phyloP scores from a whole-genome alignment of 2,797 vertebrate species.

The Thaleichthys pacificus region DNA sequence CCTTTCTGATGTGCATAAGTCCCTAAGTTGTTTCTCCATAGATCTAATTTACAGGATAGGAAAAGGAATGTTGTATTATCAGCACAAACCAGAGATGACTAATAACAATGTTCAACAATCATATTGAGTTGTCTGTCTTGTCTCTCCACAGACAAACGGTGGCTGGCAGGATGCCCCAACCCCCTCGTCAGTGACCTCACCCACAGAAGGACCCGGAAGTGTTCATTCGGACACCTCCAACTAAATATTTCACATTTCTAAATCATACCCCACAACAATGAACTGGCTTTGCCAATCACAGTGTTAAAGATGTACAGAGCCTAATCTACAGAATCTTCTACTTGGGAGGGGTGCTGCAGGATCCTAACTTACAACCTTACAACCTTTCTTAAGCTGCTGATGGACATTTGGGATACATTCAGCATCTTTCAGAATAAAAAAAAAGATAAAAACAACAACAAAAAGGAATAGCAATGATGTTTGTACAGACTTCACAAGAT shows the following conservation, averaged over 20 bases:
- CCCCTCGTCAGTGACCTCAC: constrained; percentile 98
- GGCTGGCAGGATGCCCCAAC: constrained; percentile 99
- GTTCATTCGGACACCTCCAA: constrained; percentile 99
- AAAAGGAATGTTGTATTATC: too few species aligned
- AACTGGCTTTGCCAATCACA: constrained; percentile 70
- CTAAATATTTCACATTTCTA: constrained; percentile 82
- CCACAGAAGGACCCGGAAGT: constrained; percentile 99
- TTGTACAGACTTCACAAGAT: constrained; percentile 78
- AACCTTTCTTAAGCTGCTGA: constrained; percentile 71
- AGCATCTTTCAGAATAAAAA: constrained; percentile 77
- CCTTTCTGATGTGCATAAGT: constrained; percentile 46
- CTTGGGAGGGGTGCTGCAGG: constrained; percentile 61
- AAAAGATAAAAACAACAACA: constrained; percentile 48
- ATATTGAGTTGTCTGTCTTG: constrained; percentile 2
- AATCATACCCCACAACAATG: constrained; percentile 60
- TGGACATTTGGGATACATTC: constrained; percentile 81
- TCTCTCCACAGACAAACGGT: constrained; percentile 87
- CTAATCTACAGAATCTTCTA: constrained; percentile 49
- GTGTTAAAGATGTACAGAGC: constrained; percentile 65
- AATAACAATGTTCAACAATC: neutral
- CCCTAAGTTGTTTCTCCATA: neutral
- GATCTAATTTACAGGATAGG: too few species aligned
- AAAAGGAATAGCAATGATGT: constrained; percentile 58
- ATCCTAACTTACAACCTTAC: constrained; percentile 49
- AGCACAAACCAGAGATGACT: too few species aligned